Base-by-base conservation (phyloP, 2,888 invertebrate species). In the Dusona sp. region DNA sequence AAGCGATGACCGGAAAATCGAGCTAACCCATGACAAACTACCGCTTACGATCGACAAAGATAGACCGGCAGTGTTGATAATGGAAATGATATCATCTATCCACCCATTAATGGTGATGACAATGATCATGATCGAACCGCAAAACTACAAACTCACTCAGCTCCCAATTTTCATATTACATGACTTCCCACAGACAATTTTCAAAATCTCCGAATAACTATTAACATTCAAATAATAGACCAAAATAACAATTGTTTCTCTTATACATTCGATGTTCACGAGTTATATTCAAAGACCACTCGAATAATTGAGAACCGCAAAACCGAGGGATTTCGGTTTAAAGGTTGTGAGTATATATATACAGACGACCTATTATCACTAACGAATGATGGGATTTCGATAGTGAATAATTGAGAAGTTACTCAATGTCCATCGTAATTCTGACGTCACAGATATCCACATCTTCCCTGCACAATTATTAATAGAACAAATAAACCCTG, bases 371-470 rank as follows among this genome's bases (percentile, higher is more conserved):
- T 61, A 81, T 81, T 74, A 78, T 19, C 67, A 65, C 51, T 3
- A 78, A 78, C 73, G 61, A 78, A 74, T 74, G 73, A 85, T 67
- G 73, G 67, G 81, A 85, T 78, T 78, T 67, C 73, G 67, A 74
- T 73, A 61, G 61, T 82, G 78, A 78, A 85, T 85, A 73, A 81
- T 85, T 85, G 48, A 78, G 38, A 67, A 75, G 36, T 33, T 42
- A 25, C 38, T 75, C 38, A 25, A 29, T 70, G 25, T n/a, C 22
- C 22, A 16, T 68, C 22, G 25, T 11, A 16, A 8, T 16, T 48
- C n/a, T 36, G 25, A 65, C 65, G n/a, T 19, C 48, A 22, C 22
- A 51, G 29, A 38, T 57, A 73, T 13, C 42, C 29, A 19, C 19
- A 29, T 45, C 25, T n/a, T 22, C 13, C 11, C 16, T 74, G 16